These are phyloP conservation scores for Cephalopachus bancanus DNA, from an alignment of 2,797 vertebrate species.

Conservation along the genomic window DNA sequence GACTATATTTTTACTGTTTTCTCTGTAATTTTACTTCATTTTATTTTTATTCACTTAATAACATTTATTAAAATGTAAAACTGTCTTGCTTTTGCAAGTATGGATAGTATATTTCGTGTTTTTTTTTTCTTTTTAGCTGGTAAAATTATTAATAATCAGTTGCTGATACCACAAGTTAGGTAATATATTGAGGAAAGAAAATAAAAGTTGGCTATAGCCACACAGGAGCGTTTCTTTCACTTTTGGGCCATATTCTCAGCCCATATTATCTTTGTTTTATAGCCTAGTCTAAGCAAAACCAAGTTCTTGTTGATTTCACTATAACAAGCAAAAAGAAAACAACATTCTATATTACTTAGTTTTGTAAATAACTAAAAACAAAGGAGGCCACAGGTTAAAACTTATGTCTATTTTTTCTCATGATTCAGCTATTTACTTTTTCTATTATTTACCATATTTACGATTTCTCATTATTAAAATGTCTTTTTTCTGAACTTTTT, in stretches of 20 bases:
- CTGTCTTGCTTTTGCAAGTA: not conserved
- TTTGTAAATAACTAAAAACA: slow-evolving; percentile 59
- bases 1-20: slow-evolving; percentile 40
- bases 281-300: slow-evolving; percentile 20
- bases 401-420: slow-evolving; percentile 35
- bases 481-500: slow-evolving; percentile 1
- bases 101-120: slow-evolving; percentile 18
- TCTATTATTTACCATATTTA: not conserved
- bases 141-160: slow-evolving; percentile 68
- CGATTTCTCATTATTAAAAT: slow-evolving; percentile 43
- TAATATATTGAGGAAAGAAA: slow-evolving; percentile 55
- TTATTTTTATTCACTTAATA: slow-evolving; percentile 70
- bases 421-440: slow-evolving; percentile 26
- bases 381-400: slow-evolving; percentile 21
- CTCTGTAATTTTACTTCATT: slow-evolving; percentile 19
- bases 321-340: slow-evolving; percentile 23
- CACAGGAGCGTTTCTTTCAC: slow-evolving; percentile 36
- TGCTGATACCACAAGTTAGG: slow-evolving; percentile 63
- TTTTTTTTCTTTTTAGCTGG: slow-evolving; percentile 63
- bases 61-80: slow-evolving; percentile 66
- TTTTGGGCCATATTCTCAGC: slow-evolving; percentile 16
- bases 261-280: slow-evolving; percentile 49
- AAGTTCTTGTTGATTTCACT: slow-evolving; percentile 63
- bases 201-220: slow-evolving; percentile 29
- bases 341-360: not conserved